Evolutionary conservation across 2,888 invertebrate species (phyloP).

Genomic region (Neuroscelio doddi): DNA sequence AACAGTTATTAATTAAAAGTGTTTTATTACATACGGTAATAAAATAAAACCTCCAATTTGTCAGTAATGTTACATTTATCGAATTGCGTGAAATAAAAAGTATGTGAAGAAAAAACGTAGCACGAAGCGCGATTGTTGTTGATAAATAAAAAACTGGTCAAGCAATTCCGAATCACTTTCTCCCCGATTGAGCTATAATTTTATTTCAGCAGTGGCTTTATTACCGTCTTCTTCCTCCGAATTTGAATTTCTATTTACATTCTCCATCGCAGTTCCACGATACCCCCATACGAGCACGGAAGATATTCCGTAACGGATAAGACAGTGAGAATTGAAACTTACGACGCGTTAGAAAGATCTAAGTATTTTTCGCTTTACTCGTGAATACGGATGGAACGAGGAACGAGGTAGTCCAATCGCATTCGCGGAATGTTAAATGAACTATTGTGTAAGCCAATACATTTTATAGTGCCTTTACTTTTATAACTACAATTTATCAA

Average conservation of each 20-base stretch:
- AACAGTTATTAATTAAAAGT: too few relatives aligned
- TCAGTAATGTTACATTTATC: too few relatives aligned
- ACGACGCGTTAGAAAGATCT: constrained; percentile 16
- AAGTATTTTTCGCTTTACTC: constrained; percentile 18
- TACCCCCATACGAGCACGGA: constrained; percentile 24
- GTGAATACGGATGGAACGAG: constrained; percentile 11
- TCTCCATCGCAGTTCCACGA: constrained; percentile 42
- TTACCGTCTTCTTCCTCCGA: constrained; percentile 32
- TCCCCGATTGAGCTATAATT: constrained; percentile 52
- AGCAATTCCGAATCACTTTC: too few relatives aligned
- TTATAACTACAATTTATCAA: too few relatives aligned
- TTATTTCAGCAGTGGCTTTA: constrained; percentile 47
- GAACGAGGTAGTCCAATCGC: not conserved
- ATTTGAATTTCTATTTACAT: constrained; percentile 45
- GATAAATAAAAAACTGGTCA: too few relatives aligned
- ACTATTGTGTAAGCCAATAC: constrained; percentile 9
- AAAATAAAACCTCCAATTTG: too few relatives aligned
- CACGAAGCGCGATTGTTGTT: too few relatives aligned
- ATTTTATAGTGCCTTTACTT: constrained; percentile 7
- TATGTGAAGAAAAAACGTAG: too few relatives aligned
- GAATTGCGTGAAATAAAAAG: too few relatives aligned
- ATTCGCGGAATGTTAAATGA: constrained; percentile 10
- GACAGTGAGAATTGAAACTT: constrained; percentile 41
- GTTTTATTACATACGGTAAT: too few relatives aligned
- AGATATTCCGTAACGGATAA: constrained; percentile 33